Percentiles rank a stretch among this genome's conserved stretches.
Conservation (phyloP, 2,888 invertebrate genomes). For the Dasypolia templi region DNA sequence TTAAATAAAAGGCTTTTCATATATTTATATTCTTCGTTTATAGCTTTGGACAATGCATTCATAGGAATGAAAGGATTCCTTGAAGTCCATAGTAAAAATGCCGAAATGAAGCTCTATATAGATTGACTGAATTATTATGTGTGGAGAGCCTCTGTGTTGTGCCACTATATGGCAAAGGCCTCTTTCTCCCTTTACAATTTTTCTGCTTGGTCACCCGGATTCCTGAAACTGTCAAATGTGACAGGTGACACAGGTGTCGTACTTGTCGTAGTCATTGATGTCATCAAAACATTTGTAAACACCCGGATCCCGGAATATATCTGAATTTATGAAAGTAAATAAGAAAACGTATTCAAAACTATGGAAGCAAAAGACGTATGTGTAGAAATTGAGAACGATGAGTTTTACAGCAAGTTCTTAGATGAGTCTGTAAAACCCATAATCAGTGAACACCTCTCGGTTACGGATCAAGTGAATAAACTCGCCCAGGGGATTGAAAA, state of each 20-base stretch:
- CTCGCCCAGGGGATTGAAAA: conserved; percentile 92
- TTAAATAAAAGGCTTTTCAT: too few species aligned
- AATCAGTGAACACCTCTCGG: conserved; percentile 88
- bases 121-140: not conserved
- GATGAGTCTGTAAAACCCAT: conserved; percentile 84
- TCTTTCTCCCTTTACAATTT: not conserved
- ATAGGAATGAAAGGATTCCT: not conserved
- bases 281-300: conserved; percentile 58
- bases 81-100: not conserved
- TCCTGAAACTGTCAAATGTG: not conserved
- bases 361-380: conserved; percentile 89
- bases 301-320: conserved; percentile 24
- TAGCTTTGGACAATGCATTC: not conserved
- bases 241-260: too few species aligned
- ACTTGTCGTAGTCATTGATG: conserved; percentile 54
- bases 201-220: conserved; percentile 22
- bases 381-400: conserved; percentile 88
- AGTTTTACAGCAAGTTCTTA: conserved; percentile 88
- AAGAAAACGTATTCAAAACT: conserved; percentile 22
- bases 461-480: conserved; percentile 93
- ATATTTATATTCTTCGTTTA: not conserved
- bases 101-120: not conserved
- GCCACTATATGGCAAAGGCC: too few species aligned
- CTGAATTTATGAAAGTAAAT: conserved; percentile 1
- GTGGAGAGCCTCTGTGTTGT: not conserved